Evolutionary conservation across 2,113 vertebrate genomes (phyloP).

Genomic region (Sturnira hondurensis): DNA sequence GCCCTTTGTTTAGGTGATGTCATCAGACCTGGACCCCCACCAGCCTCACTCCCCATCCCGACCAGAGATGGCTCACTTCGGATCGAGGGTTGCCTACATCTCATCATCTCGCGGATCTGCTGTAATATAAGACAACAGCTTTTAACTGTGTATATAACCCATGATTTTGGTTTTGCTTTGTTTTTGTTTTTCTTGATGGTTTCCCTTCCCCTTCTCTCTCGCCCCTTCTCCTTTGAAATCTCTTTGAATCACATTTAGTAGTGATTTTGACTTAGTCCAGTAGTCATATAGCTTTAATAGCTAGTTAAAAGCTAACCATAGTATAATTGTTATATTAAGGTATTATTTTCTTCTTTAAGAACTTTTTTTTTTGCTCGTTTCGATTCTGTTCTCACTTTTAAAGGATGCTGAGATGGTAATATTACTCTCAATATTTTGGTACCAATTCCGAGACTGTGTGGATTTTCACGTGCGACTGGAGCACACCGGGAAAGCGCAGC

Average conservation of each 20-base stretch:
- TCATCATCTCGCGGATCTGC: conserved; percentile 97
- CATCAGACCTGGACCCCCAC: conserved; percentile 90
- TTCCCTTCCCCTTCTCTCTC: conserved; percentile 48
- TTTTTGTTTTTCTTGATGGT: conserved; percentile 84
- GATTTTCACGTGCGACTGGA: conserved; percentile 79
- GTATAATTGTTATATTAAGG: conserved; percentile 82
- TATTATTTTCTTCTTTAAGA: conserved; percentile 74
- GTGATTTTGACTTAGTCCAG: conserved; percentile 82
- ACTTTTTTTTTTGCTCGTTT: conserved; percentile 67
- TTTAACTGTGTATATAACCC: conserved; percentile 89
- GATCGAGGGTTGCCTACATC: conserved; percentile 83
- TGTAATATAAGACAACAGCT: conserved; percentile 92
- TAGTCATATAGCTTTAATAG: conserved; percentile 82
- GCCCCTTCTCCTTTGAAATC: conserved; percentile 74
- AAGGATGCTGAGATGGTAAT: conserved; percentile 87
- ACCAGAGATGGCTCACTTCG: conserved; percentile 86
- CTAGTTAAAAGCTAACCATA: conserved; percentile 84
- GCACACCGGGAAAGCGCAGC: conserved; percentile 75
- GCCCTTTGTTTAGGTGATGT: conserved; percentile 92
- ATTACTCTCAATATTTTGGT: conserved; percentile 83
- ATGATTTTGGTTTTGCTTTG: conserved; percentile 78
- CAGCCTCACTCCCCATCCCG: conserved; percentile 82
- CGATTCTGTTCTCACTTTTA: conserved; percentile 82
- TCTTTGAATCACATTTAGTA: conserved; percentile 80
- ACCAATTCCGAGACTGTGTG: conserved; percentile 77